phyloP scores from a whole-genome alignment of 2,888 invertebrate species.

The Epinotia brunnichana region DNA sequence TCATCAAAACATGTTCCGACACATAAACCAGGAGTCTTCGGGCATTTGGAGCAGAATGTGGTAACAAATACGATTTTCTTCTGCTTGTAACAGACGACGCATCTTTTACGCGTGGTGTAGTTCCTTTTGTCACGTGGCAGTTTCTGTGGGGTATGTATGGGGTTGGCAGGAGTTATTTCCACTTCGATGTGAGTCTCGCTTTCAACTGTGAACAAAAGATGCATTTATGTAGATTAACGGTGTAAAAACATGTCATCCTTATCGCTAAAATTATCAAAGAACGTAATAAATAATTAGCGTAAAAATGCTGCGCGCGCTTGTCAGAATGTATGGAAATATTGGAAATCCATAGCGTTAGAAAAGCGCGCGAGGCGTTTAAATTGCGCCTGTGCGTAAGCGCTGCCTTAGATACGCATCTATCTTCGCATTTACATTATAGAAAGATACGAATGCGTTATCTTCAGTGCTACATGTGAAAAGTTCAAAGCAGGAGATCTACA shows the following conservation, averaged over 20 bases:
- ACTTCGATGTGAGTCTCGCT: not conserved
- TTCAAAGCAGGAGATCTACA: not conserved
- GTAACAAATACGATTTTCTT: slow-evolving; percentile 16
- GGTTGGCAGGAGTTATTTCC: not conserved
- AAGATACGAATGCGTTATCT: too few relatives aligned
- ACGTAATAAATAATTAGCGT: not conserved
- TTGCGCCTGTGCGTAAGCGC: too few relatives aligned
- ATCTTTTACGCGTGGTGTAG: slow-evolving; percentile 8
- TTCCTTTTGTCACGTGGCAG: slow-evolving; percentile 10
- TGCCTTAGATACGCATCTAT: too few relatives aligned
- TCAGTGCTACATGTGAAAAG: not conserved
- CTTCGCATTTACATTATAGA: too few relatives aligned
- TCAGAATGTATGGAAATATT: too few relatives aligned
- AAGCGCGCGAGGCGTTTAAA: too few relatives aligned
- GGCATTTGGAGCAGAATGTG: slow-evolving; percentile 9
- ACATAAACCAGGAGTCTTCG: slow-evolving; percentile 1
- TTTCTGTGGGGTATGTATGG: slow-evolving; percentile 4
- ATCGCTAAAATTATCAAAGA: not conserved
- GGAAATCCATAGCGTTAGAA: too few relatives aligned
- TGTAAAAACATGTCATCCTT: not conserved
- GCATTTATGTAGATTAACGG: not conserved
- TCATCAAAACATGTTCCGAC: slow-evolving; percentile 16
- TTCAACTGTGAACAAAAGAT: slow-evolving; percentile 3
- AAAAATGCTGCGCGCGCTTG: too few relatives aligned
- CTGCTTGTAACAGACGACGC: slow-evolving; percentile 14